phyloP scores from a whole-genome alignment of 2,797 vertebrate genomes.

The Benthosema pterotum region DNA sequence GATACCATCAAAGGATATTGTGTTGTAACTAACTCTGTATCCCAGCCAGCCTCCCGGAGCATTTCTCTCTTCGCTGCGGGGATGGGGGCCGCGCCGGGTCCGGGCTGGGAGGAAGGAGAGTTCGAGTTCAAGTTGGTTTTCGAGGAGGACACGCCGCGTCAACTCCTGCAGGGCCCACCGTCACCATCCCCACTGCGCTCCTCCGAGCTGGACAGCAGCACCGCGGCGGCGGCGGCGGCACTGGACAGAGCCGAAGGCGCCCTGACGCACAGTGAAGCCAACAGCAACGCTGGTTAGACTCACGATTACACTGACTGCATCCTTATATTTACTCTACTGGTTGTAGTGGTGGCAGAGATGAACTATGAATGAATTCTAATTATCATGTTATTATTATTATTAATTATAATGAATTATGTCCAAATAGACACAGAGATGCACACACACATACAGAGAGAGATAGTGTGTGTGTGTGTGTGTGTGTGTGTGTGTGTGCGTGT shows the following conservation, averaged over 20 bases:
- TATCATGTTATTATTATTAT: too few species aligned
- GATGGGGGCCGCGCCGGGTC: slow-evolving; percentile 88
- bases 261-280: slow-evolving; percentile 60
- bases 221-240: slow-evolving; percentile 45
- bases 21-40: slow-evolving; percentile 3
- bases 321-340: too few species aligned
- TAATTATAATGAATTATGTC: too few species aligned
- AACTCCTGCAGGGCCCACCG: slow-evolving; percentile 67
- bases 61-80: slow-evolving; percentile 32
- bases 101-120: slow-evolving; percentile 92
- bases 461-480: too few species aligned
- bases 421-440: too few species aligned
- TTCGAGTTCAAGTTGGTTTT: slow-evolving; percentile 94
- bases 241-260: slow-evolving; percentile 61
- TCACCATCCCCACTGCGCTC: slow-evolving; percentile 50
- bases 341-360: too few species aligned
- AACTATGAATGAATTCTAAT: too few species aligned
- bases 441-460: too few species aligned
- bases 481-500: too few species aligned
- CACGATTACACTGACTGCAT: too few species aligned
- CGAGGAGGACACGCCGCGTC: slow-evolving; percentile 84
- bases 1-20: background rate
- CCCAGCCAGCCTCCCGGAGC: slow-evolving; percentile 14
- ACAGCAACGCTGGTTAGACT: slow-evolving; percentile 64
- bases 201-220: slow-evolving; percentile 57